Evolutionary conservation across 2,888 invertebrate species (phyloP).

Genomic region (Agrotis puta): DNA sequence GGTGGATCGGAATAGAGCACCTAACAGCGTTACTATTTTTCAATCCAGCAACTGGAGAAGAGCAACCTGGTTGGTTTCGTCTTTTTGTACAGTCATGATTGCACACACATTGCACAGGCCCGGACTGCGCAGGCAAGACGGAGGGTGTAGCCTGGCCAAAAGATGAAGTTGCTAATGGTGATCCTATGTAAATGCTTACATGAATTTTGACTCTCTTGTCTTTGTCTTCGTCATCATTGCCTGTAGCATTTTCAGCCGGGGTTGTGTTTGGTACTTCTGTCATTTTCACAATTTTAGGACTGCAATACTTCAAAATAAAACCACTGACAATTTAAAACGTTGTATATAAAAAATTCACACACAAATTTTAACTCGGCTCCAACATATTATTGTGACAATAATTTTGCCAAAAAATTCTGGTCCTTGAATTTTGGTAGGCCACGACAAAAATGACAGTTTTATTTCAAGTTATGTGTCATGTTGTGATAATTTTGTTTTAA

Average conservation of each 20-base stretch:
- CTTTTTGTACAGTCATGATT: too few species aligned
- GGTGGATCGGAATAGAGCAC: too few species aligned
- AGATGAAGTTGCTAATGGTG: neutral
- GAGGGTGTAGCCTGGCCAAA: too few species aligned
- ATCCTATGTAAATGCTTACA: constrained; percentile 63
- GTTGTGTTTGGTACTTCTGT: constrained; percentile 29
- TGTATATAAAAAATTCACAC: constrained; percentile 13
- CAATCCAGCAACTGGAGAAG: too few species aligned
- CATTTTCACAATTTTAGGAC: constrained; percentile 70
- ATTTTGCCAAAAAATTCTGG: constrained; percentile 47
- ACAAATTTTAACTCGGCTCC: constrained; percentile 32
- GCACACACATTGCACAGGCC: too few species aligned
- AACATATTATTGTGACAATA: constrained; percentile 51
- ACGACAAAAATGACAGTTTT: constrained; percentile 26
- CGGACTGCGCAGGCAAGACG: too few species aligned
- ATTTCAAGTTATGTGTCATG: neutral
- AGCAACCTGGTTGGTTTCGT: too few species aligned
- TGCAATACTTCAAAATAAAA: neutral
- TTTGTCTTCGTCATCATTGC: constrained; percentile 72
- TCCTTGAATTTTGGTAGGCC: constrained; percentile 36
- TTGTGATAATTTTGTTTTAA: too few species aligned
- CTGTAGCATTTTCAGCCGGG: constrained; percentile 10
- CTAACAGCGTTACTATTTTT: too few species aligned
- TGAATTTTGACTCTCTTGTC: constrained; percentile 85
- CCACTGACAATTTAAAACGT: constrained; percentile 62